A percentile compares a stretch with the other conserved stretches of the same genome.
These are phyloP conservation scores for Microdon myrmicae DNA, from an alignment of 2,888 invertebrate species.

Conservation along the genomic window DNA sequence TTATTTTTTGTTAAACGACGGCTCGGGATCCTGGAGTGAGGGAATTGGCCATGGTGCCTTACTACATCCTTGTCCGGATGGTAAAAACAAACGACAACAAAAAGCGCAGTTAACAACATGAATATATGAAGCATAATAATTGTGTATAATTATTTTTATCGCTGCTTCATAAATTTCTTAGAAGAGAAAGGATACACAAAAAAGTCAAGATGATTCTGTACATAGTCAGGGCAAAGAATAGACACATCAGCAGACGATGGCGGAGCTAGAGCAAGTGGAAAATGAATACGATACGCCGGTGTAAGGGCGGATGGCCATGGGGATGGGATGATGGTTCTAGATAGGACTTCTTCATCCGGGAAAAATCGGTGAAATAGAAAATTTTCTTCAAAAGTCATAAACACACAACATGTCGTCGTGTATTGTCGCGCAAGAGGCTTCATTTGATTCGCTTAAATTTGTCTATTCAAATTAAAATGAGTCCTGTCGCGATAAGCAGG, in stretches of 20 bases:
- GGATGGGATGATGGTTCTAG: conserved; percentile 1
- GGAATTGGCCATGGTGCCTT: conserved; percentile 2
- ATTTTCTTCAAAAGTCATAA: conserved; percentile 41
- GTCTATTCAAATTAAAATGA: conserved; percentile 21
- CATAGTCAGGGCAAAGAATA: background rate
- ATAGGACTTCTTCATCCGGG: conserved; percentile 5
- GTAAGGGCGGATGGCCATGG: background rate
- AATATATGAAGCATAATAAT: conserved; percentile 47
- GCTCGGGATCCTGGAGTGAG: conserved; percentile 5
- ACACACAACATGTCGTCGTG: conserved; percentile 31
- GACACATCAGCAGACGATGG: conserved; percentile 16
- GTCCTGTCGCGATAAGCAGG: conserved; percentile 16
- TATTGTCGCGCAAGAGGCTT: conserved; percentile 20
- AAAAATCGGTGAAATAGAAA: conserved; percentile 37
- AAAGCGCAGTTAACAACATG: conserved; percentile 42
- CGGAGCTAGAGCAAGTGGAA: conserved; percentile 7
- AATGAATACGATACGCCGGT: too few relatives aligned
- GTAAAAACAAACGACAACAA: conserved; percentile 26
- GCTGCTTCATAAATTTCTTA: conserved; percentile 38
- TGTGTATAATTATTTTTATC: conserved; percentile 45
- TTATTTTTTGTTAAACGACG: conserved; percentile 32
- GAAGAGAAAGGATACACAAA: conserved; percentile 5
- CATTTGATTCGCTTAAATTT: conserved; percentile 35
- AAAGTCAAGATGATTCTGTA: too few relatives aligned
- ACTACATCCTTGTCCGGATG: conserved; percentile 18